Base-by-base conservation (phyloP, 1,140 invertebrate genomes). In the Amphibalanus amphitrite region DNA sequence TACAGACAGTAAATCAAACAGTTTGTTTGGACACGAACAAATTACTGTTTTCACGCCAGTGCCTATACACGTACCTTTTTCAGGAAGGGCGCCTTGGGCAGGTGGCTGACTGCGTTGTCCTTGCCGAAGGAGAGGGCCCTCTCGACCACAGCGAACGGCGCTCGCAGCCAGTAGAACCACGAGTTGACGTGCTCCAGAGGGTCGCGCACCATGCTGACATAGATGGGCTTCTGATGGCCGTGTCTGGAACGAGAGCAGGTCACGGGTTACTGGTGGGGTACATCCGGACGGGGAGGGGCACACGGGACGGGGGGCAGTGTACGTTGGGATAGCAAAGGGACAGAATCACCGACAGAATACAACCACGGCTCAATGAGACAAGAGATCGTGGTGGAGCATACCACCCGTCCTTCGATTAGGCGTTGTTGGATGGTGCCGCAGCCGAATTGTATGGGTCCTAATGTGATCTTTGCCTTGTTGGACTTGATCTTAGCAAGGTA, bases 111-210 rank as follows among this genome's bases (percentile, higher is more conserved):
- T 0, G 73, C 74, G 10, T 47, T 65, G 1, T 65, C 68, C 29
- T 76, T 69, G 8, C 28, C 26, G 65, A 6, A 28, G 3, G 65
- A 26, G 3, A 28, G 28, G 10, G 65, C 65, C 8, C 73, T 70
- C 71, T 76, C 74, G 0, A 74, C 74, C 25, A 77, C 72, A 0
- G 74, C 74, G 67, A 71, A 76, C 23, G 75, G 75, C n/a, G 77
- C 74, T 29, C 78, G 33, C 1, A 75, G 65, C 33, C 77, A 78
- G 70, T 76, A 76, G 71, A 70, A 76, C 71, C 72, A 75, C n/a
- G 78, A 78, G 15, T 78, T 74, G 3, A 78, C 74, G 28, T 78
- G 70, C 72, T 79, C 78, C 20, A 79, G 73, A 0, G 78, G 78
- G 29, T 79, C 77, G 15, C 78, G 71, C 3, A 79, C 75, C 33